These are phyloP conservation scores for Platynereis dumerilii DNA, from an alignment of 2,888 invertebrate genomes.

Conservation along the genomic window DNA sequence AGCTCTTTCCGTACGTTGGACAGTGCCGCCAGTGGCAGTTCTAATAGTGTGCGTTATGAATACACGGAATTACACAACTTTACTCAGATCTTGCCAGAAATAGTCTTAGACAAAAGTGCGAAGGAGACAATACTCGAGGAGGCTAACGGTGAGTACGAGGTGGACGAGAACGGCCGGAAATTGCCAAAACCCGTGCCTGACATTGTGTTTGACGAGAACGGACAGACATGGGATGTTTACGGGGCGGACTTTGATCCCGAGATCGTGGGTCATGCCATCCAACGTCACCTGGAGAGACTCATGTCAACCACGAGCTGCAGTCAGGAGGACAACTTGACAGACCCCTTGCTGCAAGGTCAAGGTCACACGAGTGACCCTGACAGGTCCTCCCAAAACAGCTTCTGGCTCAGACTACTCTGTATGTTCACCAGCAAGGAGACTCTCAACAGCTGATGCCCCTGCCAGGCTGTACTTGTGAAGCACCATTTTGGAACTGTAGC, in stretches of 20 bases:
- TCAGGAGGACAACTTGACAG: background rate
- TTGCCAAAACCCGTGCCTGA: constrained; percentile 31
- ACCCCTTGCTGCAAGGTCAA: background rate
- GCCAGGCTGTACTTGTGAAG: background rate
- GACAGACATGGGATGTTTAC: constrained; percentile 48
- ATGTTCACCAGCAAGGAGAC: constrained; percentile 14
- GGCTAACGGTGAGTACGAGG: background rate
- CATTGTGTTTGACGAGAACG: constrained; percentile 42
- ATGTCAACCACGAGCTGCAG: constrained; percentile 20
- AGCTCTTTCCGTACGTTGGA: constrained; percentile 18
- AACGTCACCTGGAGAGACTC: constrained; percentile 38
- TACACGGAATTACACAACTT: background rate
- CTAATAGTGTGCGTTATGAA: background rate
- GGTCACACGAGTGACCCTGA: background rate
- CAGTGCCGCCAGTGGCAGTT: background rate
- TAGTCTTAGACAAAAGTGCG: constrained; percentile 15
- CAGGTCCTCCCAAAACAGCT: constrained; percentile 8
- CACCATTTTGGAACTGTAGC: too few relatives aligned
- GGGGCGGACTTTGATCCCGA: constrained; percentile 47
- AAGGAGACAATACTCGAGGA: constrained; percentile 22
- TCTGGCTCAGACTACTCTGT: constrained; percentile 22
- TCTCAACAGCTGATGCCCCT: constrained; percentile 11
- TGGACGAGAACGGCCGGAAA: constrained; percentile 8
- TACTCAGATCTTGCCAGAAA: constrained; percentile 6
- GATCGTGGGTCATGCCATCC: constrained; percentile 42